Base-by-base conservation (phyloP, 1,140 invertebrate genomes). In the Pentalonia nigronervosa region DNA sequence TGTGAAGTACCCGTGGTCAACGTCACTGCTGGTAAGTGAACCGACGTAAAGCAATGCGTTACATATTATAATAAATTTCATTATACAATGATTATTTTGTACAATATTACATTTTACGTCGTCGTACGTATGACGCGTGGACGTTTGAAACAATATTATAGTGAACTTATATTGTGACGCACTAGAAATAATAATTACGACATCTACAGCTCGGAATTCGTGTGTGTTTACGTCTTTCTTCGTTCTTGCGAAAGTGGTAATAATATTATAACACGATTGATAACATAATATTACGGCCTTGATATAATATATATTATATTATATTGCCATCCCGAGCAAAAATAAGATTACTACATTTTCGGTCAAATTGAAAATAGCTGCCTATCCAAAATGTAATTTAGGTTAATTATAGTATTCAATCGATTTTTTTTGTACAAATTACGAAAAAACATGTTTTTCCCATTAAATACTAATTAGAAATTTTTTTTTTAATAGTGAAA, bases 1-100 rank as follows among this genome's bases (percentile, higher is more conserved):
- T 97, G 97, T 94, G 97, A 97, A 95, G 96, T 96, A 93, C 96
- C 96, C 94, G 95, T 96, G 25, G 87, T 91, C 91, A 92, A 92
- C 34, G 67, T 84, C 81, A 93, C 91, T n/a, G n/a, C 91, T 21
- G 76, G 91, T 93, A 50, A 93, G 81, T 90, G n/a, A 90, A 90
- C 14, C 53, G 25, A 90, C n/a, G 3, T 88, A n/a, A n/a, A n/a
- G n/a, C n/a, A 30, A 23, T 86, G 8, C n/a, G n/a, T n/a, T 17
- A 20, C 14, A n/a, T 76, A 34, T 76, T 21, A 30, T 9, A 11
- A 60, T 30, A 4, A 67, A 76, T 67, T 67, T n/a, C 14, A n/a
- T 14, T 25, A 45, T 9, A 25, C 36, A 0, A 41, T 84, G 7
- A 84, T 84, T 84, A 41, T 84, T 45, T 84, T 76, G 14, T 76